Base-by-base conservation (phyloP, 1,140 invertebrate genomes). In the Hydropsyche tenuis region DNA sequence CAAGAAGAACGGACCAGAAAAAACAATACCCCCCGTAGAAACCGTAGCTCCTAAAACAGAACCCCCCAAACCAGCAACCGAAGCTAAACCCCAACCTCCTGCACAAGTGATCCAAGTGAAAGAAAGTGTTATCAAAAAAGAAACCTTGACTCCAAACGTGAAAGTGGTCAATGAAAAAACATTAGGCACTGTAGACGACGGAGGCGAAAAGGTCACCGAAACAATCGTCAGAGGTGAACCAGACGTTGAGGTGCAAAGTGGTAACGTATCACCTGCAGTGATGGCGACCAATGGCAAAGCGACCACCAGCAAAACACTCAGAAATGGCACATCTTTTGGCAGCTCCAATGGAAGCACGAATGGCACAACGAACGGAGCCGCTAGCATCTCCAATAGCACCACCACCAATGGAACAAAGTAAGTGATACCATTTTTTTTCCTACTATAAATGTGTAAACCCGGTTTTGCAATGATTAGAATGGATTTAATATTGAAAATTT, bases 241-340 rank as follows among this genome's bases (percentile, higher is more conserved):
- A 9, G 85, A 86, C 43, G 79, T 85, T 0, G 85, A 86, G 72
- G 84, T 85, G 0, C 84, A 83, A 69, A 85, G 84, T 79, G 85
- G 82, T 1, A 85, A 86, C 77, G 42, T 84, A n/a, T 82, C 84
- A 0, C 80, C 83, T 23, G 81, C 82, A 62, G 51, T 43, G 3
- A 69, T 73, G 65, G 27, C 72, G 11, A 53, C n/a, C 22, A 73
- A 30, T 45, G n/a, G 14, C 11, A 51, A 53, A 20, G 9, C 72
- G 6, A 53, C 63, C 9, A 48, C 65, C 22, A 68, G 65, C 45
- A 68, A 48, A 42, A 18, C 63, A 16, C 11, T 70, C 2, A 48
- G 42, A 9, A 70, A 70, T 42, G 68, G 68, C 4, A 56, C 68
- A 56, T 70, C 68, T 9, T 48, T 48, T 16, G 48, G 68, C 6